These are phyloP conservation scores for Rhinolophus sinicus DNA, from an alignment of 2,113 vertebrate genomes.

Conservation along the genomic window DNA sequence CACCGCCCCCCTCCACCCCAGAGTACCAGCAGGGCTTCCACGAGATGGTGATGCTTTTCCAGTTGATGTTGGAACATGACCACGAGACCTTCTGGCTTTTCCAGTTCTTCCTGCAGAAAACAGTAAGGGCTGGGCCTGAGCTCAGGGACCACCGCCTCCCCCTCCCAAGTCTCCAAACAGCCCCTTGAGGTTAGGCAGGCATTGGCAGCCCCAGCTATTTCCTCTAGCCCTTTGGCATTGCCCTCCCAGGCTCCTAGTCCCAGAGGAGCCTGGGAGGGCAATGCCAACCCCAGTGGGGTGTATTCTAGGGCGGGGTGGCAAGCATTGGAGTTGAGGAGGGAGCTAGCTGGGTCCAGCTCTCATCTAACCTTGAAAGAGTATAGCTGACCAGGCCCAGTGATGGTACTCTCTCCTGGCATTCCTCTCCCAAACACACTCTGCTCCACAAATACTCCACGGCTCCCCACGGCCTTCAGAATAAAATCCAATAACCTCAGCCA, in stretches of 20 bases:
- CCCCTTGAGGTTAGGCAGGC: not conserved
- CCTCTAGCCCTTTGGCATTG: not conserved
- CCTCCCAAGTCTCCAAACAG: not conserved
- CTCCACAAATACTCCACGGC: not conserved
- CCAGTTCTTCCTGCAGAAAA: slow-evolving; percentile 82
- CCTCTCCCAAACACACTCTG: not conserved
- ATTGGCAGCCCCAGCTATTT: not conserved
- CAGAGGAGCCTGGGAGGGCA: not conserved
- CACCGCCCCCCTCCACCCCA: not conserved
- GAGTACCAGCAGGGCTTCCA: slow-evolving; percentile 81
- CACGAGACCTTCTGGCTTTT: slow-evolving; percentile 80
- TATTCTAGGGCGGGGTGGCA: not conserved
- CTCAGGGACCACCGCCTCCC: not conserved
- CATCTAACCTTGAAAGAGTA: not conserved
- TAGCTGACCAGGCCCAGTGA: not conserved
- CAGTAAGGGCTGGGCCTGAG: not conserved
- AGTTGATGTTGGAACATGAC: slow-evolving; percentile 70
- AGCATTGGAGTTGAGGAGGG: not conserved
- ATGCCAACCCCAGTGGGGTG: not conserved
- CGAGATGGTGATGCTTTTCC: slow-evolving; percentile 80
- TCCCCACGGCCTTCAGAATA: not conserved
- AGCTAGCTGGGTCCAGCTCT: not conserved
- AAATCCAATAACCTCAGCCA: not conserved
- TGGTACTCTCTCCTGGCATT: not conserved
- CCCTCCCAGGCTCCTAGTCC: too few species aligned